Conservation (phyloP, 2,797 vertebrate species). For the Mus minutoides region DNA sequence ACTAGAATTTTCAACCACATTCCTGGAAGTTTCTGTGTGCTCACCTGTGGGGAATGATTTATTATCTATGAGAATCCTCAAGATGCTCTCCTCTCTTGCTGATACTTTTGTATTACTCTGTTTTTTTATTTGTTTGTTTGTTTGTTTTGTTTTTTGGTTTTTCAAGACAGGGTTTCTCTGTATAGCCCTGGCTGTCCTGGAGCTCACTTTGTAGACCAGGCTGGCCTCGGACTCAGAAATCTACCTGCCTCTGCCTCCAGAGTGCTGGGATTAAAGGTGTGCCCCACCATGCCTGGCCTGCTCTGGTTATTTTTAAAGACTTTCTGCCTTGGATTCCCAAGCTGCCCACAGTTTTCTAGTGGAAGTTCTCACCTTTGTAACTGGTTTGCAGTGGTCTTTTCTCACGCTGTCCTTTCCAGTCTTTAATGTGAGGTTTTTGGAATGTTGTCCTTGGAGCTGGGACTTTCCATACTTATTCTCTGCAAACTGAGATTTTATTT, state of each 20-base stretch:
- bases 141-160: too few species aligned
- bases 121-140: too few species aligned
- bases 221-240: too few species aligned
- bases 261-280: too few species aligned
- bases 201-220: too few species aligned
- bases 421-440: conserved; percentile 63
- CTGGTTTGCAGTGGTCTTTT: conserved; percentile 52
- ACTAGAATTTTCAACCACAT: conserved; percentile 35
- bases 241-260: too few species aligned
- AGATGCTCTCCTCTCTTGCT: conserved; percentile 36
- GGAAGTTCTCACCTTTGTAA: conserved; percentile 26
- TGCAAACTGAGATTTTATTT: conserved; percentile 81
- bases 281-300: too few species aligned
- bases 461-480: conserved; percentile 80
- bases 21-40: conserved; percentile 55
- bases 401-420: conserved; percentile 52
- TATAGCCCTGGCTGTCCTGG: too few species aligned
- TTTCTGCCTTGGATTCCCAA: conserved; percentile 23
- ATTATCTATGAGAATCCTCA: conserved; percentile 39
- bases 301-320: conserved; percentile 51
- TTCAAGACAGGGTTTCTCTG: too few species aligned
- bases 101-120: conserved; percentile 3
- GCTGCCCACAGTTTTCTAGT: conserved; percentile 28
- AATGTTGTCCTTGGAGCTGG: conserved; percentile 74
- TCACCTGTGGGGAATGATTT: conserved; percentile 69